A percentile compares a stretch with the other conserved stretches of the same genome.
Conservation (phyloP, 2,797 vertebrate species). For the Nannoperca obscura region DNA sequence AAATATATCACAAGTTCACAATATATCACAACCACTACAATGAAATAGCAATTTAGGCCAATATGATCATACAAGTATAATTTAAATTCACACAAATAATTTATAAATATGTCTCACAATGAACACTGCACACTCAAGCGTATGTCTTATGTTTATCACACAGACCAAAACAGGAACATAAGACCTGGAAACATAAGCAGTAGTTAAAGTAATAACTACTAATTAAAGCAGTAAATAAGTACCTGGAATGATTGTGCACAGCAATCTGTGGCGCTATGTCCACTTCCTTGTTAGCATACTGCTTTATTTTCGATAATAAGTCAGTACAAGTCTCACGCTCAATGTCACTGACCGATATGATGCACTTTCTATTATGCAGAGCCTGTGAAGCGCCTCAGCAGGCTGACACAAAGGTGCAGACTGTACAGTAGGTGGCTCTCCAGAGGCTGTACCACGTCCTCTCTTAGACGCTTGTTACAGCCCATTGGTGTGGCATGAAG, state of each 20-base stretch:
- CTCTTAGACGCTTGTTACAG: constrained; percentile 50
- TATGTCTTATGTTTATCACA: constrained; percentile 52
- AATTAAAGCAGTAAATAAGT: too few relatives aligned
- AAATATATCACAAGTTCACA: neutral
- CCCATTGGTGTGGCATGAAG: constrained; percentile 52
- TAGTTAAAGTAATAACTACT: too few relatives aligned
- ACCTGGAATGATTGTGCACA: constrained; percentile 23
- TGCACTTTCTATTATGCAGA: constrained; percentile 71
- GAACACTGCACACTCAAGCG: constrained; percentile 44
- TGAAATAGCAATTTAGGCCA: constrained; percentile 1
- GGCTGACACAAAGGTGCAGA: constrained; percentile 56
- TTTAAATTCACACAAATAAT: constrained; percentile 52
- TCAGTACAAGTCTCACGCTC: constrained; percentile 46
- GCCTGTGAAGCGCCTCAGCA: constrained; percentile 52
- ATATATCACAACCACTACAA: constrained; percentile 6
- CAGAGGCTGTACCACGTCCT: constrained; percentile 42
- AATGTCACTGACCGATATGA: constrained; percentile 71
- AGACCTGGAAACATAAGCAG: too few relatives aligned
- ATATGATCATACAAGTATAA: neutral
- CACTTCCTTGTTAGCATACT: constrained; percentile 47
- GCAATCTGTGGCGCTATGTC: neutral
- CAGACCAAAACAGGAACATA: neutral
- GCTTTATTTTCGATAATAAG: constrained; percentile 61
- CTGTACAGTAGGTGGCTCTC: constrained; percentile 46
- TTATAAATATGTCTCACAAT: constrained; percentile 57